Base-by-base conservation (phyloP, 2,113 vertebrate species). In the Bombycilla garrulus region DNA sequence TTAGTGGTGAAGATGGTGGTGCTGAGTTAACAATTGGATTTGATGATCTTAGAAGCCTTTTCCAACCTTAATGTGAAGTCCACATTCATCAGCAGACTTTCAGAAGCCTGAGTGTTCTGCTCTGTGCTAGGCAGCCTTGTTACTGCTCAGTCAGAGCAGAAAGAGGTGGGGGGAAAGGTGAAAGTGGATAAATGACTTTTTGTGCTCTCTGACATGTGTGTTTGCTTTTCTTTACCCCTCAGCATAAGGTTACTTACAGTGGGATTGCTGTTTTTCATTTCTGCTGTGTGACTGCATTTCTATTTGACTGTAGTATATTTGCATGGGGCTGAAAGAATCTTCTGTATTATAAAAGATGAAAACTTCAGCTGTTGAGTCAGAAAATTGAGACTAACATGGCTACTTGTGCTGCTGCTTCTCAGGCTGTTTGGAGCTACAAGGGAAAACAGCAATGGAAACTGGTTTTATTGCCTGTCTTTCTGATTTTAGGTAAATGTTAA, bases 241-340 rank as follows among this genome's bases (percentile, higher is more conserved):
- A 65, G 84, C 66, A 10, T 92, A 81, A 95, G 88, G 81, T 93
- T 92, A 45, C 48, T 81, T 90, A 50, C 35, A 66, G 90, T 90
- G 65, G 67, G 58, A 18, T 81, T 81, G 86, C 17, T 47, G 56
- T 53, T 81, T 62, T 57, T 26, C 6, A 10, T 95, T 90, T 92
- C 73, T 97, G 51, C 94, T 69, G 40, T 56, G 54, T 95, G 96
- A 82, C 92, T 95, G 95, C 83, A 76, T 92, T 88, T 89, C 92
- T 88, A 7, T 57, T 92, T 90, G 94, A 74, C 91, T 84, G 67
- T 96, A 90, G 90, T 78, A 62, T 79, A 96, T 97, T 98, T 97
- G 96, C 93, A 48, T 93, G 86, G 89, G 57, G 73, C 96, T 98
- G 97, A 98, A 98, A 98, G 97, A 97, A 70, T 92, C 94, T 95